A percentile compares a stretch with the other conserved stretches of the same genome.
Conservation (phyloP, 2,797 vertebrate genomes). For the Melanotaenia nigrans region DNA sequence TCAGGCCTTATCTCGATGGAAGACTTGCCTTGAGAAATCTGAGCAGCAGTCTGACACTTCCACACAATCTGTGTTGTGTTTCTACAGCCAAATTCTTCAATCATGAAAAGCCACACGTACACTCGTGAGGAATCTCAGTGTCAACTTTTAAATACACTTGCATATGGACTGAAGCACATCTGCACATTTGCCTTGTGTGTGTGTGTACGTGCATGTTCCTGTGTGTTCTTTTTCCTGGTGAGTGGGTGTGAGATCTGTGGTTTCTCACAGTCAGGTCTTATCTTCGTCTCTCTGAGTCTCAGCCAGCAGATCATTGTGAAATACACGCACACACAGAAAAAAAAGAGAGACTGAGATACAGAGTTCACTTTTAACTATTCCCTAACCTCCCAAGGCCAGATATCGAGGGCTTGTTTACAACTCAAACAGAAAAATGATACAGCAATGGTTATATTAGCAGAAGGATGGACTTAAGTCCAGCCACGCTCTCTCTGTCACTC, state of each 20-base stretch:
- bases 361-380: slow-evolving; percentile 72
- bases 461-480: slow-evolving; percentile 34
- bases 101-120: slow-evolving; percentile 20
- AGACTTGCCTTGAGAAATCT: slow-evolving; percentile 73
- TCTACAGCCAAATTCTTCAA: slow-evolving; percentile 59
- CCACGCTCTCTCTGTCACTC: slow-evolving; percentile 15
- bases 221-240: slow-evolving; percentile 54
- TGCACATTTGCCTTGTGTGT: slow-evolving; percentile 8
- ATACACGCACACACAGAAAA: slow-evolving; percentile 41
- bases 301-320: slow-evolving; percentile 77
- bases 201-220: slow-evolving; percentile 18
- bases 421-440: slow-evolving; percentile 68
- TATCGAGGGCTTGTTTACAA: slow-evolving; percentile 72
- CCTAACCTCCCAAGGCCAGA: slow-evolving; percentile 71
- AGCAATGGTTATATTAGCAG: slow-evolving; percentile 45
- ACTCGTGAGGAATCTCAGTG: slow-evolving; percentile 40
- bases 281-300: slow-evolving; percentile 72
- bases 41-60: slow-evolving; percentile 63
- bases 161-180: slow-evolving; percentile 8
- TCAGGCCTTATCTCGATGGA: slow-evolving; percentile 68
- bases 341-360: slow-evolving; percentile 43
- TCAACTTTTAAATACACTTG: slow-evolving; percentile 34
- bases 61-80: slow-evolving; percentile 65
- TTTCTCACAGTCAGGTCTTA: slow-evolving; percentile 80
- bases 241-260: slow-evolving; percentile 80